These are phyloP conservation scores for Aphaenogaster ashmeadi DNA, from an alignment of 1,140 invertebrate genomes.

Conservation along the genomic window DNA sequence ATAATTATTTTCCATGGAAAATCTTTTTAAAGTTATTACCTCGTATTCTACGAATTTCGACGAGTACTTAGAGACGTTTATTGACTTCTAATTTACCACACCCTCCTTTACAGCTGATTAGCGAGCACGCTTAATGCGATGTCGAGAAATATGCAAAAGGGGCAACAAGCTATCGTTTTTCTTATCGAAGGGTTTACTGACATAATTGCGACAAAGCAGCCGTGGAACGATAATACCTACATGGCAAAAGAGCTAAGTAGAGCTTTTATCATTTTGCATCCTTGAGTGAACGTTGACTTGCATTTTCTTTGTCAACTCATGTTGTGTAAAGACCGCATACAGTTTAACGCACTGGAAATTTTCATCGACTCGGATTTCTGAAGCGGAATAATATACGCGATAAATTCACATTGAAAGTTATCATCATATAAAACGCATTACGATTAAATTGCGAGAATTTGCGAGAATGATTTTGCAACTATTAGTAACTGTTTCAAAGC, in stretches of 20 bases:
- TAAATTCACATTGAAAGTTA: constrained; percentile 27
- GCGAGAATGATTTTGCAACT: background rate
- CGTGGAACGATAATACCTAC: constrained; percentile 38
- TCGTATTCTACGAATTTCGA: constrained; percentile 18
- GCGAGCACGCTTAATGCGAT: background rate
- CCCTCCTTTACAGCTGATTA: constrained; percentile 41
- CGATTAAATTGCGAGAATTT: constrained; percentile 7
- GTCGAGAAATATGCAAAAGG: constrained; percentile 37
- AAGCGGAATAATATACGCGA: constrained; percentile 15
- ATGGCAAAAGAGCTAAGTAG: constrained; percentile 21
- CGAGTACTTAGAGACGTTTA: background rate
- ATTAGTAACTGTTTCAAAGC: background rate
- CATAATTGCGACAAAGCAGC: constrained; percentile 29
- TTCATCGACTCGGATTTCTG: constrained; percentile 16
- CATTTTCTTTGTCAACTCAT: constrained; percentile 43
- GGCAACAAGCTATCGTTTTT: constrained; percentile 16
- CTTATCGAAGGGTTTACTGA: background rate
- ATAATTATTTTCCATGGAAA: constrained; percentile 10
- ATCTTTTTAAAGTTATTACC: constrained; percentile 36
- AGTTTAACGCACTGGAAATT: constrained; percentile 45
- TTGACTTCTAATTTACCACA: constrained; percentile 35
- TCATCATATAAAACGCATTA: background rate
- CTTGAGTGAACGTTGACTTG: constrained; percentile 51
- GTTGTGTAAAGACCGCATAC: constrained; percentile 25
- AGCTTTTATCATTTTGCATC: constrained; percentile 50